Evolutionary conservation across 2,113 vertebrate genomes (phyloP).

Genomic region (Megaceryle torquata): DNA sequence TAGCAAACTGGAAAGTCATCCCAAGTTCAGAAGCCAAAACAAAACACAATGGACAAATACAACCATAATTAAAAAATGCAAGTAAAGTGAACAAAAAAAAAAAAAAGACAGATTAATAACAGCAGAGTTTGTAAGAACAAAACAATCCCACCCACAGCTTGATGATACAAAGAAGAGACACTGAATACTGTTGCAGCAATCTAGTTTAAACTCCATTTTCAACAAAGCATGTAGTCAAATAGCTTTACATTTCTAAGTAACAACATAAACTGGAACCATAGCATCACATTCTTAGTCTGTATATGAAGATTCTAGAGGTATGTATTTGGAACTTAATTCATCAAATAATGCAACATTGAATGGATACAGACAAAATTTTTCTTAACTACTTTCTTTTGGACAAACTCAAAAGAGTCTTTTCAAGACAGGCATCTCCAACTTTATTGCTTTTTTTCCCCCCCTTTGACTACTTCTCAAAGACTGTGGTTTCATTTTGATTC

Average conservation of each 20-base stretch:
- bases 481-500: not conserved
- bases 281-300: not conserved
- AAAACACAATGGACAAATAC: not conserved
- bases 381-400: not conserved
- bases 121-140: not conserved
- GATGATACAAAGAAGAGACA: not conserved
- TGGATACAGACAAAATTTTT: not conserved
- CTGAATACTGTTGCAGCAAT: not conserved
- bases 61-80: not conserved
- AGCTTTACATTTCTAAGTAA: not conserved
- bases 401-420: not conserved
- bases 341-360: not conserved
- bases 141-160: slow-evolving; percentile 8
- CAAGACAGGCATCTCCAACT: not conserved
- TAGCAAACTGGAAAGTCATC: not conserved
- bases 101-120: not conserved
- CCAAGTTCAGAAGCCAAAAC: not conserved
- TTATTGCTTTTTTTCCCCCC: not conserved
- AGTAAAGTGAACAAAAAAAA: not conserved
- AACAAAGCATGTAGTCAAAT: not conserved
- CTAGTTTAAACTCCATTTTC: not conserved
- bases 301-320: not conserved
- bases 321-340: not conserved
- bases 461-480: not conserved
- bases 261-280: not conserved